Percentiles rank a stretch among this genome's conserved stretches.
Conservation (phyloP, 2,888 invertebrate genomes). For the Agrotis puta region DNA sequence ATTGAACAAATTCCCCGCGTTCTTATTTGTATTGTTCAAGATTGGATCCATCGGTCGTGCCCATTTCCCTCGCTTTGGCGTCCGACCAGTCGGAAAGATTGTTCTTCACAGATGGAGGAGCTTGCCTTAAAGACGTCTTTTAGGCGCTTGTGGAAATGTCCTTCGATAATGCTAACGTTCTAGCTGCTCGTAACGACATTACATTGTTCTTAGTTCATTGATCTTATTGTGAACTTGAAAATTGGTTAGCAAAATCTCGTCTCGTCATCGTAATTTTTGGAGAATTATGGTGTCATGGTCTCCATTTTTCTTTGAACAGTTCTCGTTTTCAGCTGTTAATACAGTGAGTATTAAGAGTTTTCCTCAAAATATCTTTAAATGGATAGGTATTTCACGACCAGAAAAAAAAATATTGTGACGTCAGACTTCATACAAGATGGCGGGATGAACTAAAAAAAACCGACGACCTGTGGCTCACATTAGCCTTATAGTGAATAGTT, state of each 20-base stretch:
- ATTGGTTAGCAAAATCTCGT: background rate
- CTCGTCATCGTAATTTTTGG: background rate
- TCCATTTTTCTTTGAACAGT: background rate
- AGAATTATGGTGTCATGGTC: background rate
- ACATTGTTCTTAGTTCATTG: constrained; percentile 25
- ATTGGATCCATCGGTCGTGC: constrained; percentile 47
- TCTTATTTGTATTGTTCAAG: constrained; percentile 54
- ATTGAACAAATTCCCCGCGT: constrained; percentile 37
- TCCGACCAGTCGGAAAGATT: constrained; percentile 64
- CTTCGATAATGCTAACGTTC: constrained; percentile 9
- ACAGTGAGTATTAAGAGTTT: background rate
- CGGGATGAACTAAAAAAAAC: too few relatives aligned
- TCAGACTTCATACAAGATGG: too few relatives aligned
- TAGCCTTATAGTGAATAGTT: too few relatives aligned
- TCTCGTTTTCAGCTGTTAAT: background rate
- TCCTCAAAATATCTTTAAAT: background rate
- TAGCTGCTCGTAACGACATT: constrained; percentile 33
- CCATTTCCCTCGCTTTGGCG: constrained; percentile 60
- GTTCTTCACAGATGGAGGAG: constrained; percentile 63
- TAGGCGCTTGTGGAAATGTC: constrained; percentile 46
- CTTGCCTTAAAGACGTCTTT: constrained; percentile 51
- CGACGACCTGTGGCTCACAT: too few relatives aligned
- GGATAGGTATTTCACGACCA: too few relatives aligned
- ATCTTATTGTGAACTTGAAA: constrained; percentile 7
- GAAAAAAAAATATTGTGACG: too few relatives aligned